Evolutionary conservation across 2,888 invertebrate species (phyloP).

Genomic region (Acrocyrtus sp.): DNA sequence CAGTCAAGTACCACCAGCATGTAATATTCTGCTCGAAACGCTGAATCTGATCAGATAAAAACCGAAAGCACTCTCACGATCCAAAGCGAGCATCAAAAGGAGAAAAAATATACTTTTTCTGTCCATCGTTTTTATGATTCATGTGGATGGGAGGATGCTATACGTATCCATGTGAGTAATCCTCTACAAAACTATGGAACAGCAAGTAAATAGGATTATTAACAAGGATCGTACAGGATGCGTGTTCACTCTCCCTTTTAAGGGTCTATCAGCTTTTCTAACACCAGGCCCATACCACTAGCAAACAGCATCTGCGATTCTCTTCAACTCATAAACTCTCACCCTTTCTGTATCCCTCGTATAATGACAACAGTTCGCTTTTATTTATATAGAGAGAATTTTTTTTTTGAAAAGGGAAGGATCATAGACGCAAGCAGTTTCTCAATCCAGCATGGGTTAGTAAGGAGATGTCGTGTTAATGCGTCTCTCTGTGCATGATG

Average conservation of each 20-base stretch:
- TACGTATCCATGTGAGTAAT: too few species aligned
- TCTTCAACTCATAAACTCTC: constrained; percentile 28
- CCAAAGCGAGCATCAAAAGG: not conserved
- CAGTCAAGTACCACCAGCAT: not conserved
- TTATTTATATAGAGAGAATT: not conserved
- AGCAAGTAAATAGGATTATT: not conserved
- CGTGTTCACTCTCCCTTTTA: constrained; percentile 43
- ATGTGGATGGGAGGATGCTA: not conserved
- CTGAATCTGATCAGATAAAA: constrained; percentile 29
- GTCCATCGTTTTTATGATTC: not conserved
- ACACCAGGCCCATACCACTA: not conserved
- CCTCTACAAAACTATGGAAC: not conserved
- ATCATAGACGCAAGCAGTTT: too few species aligned
- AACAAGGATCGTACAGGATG: not conserved
- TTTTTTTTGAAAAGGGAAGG: too few species aligned
- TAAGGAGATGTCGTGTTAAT: too few species aligned
- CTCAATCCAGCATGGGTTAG: too few species aligned
- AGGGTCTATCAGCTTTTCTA: constrained; percentile 15
- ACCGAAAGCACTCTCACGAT: not conserved
- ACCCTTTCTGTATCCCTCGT: constrained; percentile 15
- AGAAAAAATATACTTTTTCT: not conserved
- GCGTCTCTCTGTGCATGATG: not conserved
- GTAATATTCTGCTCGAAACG: not conserved
- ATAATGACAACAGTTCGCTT: constrained; percentile 19
- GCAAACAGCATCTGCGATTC: constrained; percentile 26